Evolutionary conservation across 2,888 invertebrate genomes (phyloP), one percentile per base, ranked within the genome.

Genomic region (Cephus runcator): DNA sequence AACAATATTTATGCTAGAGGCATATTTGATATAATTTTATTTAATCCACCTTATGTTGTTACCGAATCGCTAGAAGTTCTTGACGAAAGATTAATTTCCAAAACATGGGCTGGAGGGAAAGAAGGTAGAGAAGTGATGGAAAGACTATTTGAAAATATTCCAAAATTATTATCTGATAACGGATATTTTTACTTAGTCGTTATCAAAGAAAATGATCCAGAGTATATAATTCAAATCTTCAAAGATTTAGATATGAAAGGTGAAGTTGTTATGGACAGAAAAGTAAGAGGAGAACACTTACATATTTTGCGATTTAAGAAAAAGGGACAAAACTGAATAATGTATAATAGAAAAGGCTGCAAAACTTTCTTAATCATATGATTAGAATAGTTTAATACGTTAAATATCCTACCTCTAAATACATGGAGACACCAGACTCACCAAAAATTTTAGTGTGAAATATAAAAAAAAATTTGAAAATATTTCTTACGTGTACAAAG

Each of bases 21-120:
- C 75, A 87, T 93, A 33, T 95, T 98, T 85, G 99, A 99, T 93
- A 86, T 99, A 34, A 93, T 99, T 77, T 89, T 99, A 76, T 99
- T 99, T 89, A 99, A 99, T 93, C 99, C 99, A 1, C 99, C 99
- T 0, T 99, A 99, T 93, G 99, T 99, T 69, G 96, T 97, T 0
- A 98, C 98, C 0, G 94, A 95, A 12, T 92, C 94, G 73, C 92
- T 93, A 30, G 98, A 98, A 92, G 94, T 97, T 76, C 73, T 68
- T 79, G 90, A 91, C 30, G 89, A 92, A 1, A 91, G 86, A 76
- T 92, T 93, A 79, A 93, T 95, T 76, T 92, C 92, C 76, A 94
- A 94, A 76, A 93, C 95, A 76, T 97, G 97, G 97, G 97, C 97
- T 2, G 97, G 97, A 12, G 97, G 97, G 1, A 77, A 88, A 0